A percentile compares a stretch with the other conserved stretches of the same genome.
Evolutionary conservation across 2,888 invertebrate species (phyloP).

Genomic region (Mantis religiosa): DNA sequence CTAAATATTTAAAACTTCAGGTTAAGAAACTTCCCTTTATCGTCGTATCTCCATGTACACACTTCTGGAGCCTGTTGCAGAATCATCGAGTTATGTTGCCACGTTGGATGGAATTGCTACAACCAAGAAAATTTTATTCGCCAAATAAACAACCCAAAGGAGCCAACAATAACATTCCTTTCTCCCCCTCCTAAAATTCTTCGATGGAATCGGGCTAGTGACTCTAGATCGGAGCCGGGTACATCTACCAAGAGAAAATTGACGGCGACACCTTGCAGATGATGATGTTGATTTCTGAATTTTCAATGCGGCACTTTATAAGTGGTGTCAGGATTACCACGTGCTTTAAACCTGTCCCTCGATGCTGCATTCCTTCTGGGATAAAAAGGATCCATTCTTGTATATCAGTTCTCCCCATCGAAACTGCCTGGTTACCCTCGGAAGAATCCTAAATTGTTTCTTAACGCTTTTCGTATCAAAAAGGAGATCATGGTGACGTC

Average conservation of each 20-base stretch:
- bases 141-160: no score
- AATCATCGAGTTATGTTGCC: no score
- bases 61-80: no score
- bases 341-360: neutral
- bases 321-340: neutral
- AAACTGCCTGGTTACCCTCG: neutral
- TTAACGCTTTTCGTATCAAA: constrained; percentile 9
- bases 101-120: no score
- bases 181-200: neutral
- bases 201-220: no score
- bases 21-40: no score
- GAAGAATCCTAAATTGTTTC: constrained; percentile 3
- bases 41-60: no score
- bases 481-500: constrained; percentile 1
- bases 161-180: neutral
- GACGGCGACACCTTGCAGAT: neutral
- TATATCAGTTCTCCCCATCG: neutral
- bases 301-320: neutral
- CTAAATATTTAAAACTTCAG: no score
- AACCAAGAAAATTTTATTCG: no score
- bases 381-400: neutral
- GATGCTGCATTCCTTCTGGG: neutral
- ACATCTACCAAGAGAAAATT: neutral
- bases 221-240: neutral
- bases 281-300: neutral